Base-by-base conservation (phyloP, 2,888 invertebrate species). In the Papilio protenor region DNA sequence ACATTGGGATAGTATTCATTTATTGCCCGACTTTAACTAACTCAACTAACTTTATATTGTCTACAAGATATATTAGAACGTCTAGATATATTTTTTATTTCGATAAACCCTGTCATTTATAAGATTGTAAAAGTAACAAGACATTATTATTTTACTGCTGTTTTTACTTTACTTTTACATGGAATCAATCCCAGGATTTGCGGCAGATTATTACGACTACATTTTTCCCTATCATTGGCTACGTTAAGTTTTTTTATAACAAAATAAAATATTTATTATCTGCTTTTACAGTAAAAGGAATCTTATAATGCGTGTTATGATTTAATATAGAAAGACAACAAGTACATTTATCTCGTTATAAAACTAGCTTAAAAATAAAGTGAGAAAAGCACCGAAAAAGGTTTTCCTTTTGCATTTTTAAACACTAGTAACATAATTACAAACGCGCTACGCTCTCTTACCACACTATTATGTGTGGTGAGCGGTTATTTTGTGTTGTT, bases 1-100 rank as follows among this genome's bases (percentile, higher is more conserved):
- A n/a, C 27, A 64, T 47, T 74, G 57, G 27, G 61, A 61, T 74
- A 61, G 61, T 61, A 74, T 45, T 49, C 16, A 61, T 74, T 61
- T 74, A 74, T 74, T 27, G 74, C 6, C n/a, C 18, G 33, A 52
- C 55, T 55, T 73, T 73, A 45, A 59, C 21, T 57, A 16, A 27
- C 52, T 52, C 23, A 23, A 71, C 49, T 59, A 66, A 45, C 66
- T 69, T 69, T 69, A 45, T 66, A 66, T n/a, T 40, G 64, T 69
- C 66, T 69, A n/a, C 5, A 45, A 40, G 21, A 45, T 45, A 40
- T 45, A 69, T 45, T 66, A 45, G 10, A 66, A 66, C 8, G 21
- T 45, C 21, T 45, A 69, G n/a, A 21, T 12, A n/a, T 21, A 69
- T 45, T 69, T 40, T 69, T 18, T 33, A 10, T 16, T 33, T 33